Evolutionary conservation across 1,140 invertebrate genomes (phyloP), one percentile per base, ranked within the genome.

Genomic region (Micrasema longulum): DNA sequence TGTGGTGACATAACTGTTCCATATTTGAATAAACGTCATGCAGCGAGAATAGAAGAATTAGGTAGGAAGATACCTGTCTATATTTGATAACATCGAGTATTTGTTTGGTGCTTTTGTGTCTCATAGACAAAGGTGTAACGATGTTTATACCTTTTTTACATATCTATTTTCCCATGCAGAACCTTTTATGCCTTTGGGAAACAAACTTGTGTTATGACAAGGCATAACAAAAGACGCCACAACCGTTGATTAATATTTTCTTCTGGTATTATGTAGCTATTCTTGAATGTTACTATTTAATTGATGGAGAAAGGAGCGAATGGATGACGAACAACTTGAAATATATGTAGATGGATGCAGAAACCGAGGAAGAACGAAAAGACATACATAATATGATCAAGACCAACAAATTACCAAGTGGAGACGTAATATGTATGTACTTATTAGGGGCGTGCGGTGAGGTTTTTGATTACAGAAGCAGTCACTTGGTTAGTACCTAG

Each of bases 1-100:
- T 69, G 26, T 47, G 31, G 53, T 36, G 67, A 69, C 67, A 69
- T 69, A 48, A 69, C 53, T 60, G 67, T 69, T 62, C 18, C 53
- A 69, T 47, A 62, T 69, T 69, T 69, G 52, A 57, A 62, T 69
- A 48, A 41, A 60, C 23, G 41, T 60, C 52, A 69, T 20, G 38
- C 41, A 43, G 48, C 12, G 64, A 52, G 65, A 68, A 64, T 64
- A 47, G 41, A 64, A 64, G 60, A 47, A 64, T 64, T 64, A 47
- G 41, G 41, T 64, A 64, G 23, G 11, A 31, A 31, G 26, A 31
- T 64, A 48, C 41, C 12, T 47, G 23, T 23, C 41, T 64, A 47
- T 47, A 36, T 45, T 60, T 26, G 60, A 64, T 45, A 64, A 47
- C 41, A 47, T 47, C 1, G 43, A 64, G 47, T 47, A 62, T 64